phyloP scores from a whole-genome alignment of 2,888 invertebrate genomes.

The Xestia c-nigrum region DNA sequence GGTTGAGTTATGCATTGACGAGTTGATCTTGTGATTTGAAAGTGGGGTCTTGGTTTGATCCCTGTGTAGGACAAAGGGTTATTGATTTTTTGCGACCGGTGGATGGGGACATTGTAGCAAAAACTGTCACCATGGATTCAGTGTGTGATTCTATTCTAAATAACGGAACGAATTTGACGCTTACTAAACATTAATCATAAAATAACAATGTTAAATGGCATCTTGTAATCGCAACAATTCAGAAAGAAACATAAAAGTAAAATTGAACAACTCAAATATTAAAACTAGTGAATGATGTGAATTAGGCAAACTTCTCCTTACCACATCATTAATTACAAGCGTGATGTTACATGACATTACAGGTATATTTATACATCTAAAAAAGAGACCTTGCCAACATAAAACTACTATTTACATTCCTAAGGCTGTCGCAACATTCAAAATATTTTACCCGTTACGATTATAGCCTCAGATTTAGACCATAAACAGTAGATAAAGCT shows the following conservation, averaged over 20 bases:
- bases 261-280: too few species aligned
- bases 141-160: neutral
- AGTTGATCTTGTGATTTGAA: constrained; percentile 30
- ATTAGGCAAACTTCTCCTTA: neutral
- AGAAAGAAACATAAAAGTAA: too few species aligned
- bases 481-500: constrained; percentile 45
- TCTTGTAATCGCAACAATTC: too few species aligned
- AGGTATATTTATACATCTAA: neutral
- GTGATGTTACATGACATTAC: neutral
- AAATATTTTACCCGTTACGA: constrained; percentile 13
- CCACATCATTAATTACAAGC: too few species aligned
- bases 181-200: too few species aligned
- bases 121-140: neutral
- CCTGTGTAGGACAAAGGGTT: neutral
- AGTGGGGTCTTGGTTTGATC: constrained; percentile 3
- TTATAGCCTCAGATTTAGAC: constrained; percentile 22
- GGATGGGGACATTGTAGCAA: neutral
- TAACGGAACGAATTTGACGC: neutral
- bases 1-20: constrained; percentile 26
- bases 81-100: neutral
- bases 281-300: too few species aligned
- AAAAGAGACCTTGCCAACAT: neutral
- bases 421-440: constrained; percentile 8
- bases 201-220: too few species aligned
- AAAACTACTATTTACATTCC: constrained; percentile 20